Base-by-base conservation (phyloP, 2,888 invertebrate genomes). In the Drosophila ezoana region DNA sequence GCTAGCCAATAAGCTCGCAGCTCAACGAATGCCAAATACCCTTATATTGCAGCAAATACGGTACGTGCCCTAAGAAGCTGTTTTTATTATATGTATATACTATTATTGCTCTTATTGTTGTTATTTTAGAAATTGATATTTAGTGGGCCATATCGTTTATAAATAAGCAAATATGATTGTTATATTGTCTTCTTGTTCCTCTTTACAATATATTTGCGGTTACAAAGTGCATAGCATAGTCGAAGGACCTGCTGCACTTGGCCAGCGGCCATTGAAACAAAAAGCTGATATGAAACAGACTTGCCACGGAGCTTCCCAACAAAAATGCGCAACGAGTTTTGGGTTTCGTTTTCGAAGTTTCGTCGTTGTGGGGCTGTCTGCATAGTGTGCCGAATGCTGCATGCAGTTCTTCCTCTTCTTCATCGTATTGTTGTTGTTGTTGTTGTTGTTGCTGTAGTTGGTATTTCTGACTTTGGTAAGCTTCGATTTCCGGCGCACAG, bases 311-410 rank as follows among this genome's bases (percentile, higher is more conserved):
- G 70, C 28, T 49, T 59, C 23, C 47, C 48, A 70, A 75, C 48
- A 58, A 67, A 77, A 76, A 67, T 72, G 73, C 60, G 63, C 76
- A 76, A 78, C 76, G 70, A 65, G 79, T 76, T 76, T 76, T 78
- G 68, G 79, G 69, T 76, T 76, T 78, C 79, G 53, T 73, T 76
- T 68, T 78, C 68, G 68, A 62, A 68, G 58, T 67, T 75, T 58
- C 67, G 64, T 72, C 67, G 60, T 61, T 77, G 62, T 61, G 28
- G 28, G 72, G 56, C 52, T 59, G 72, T 44, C 63, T 75, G 58
- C 33, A 44, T 72, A 28, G 18, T 49, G 14, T 16, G 52, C 16
- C 43, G 53, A 20, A 49, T 49, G 53, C 23, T 32, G 33, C 37
- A 18, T 49, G 48, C 23, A 49, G 41, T 40, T 44, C 13, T 40